Evolutionary conservation across 1,140 invertebrate species (phyloP).

Genomic region (Druon quercuslanigerum): DNA sequence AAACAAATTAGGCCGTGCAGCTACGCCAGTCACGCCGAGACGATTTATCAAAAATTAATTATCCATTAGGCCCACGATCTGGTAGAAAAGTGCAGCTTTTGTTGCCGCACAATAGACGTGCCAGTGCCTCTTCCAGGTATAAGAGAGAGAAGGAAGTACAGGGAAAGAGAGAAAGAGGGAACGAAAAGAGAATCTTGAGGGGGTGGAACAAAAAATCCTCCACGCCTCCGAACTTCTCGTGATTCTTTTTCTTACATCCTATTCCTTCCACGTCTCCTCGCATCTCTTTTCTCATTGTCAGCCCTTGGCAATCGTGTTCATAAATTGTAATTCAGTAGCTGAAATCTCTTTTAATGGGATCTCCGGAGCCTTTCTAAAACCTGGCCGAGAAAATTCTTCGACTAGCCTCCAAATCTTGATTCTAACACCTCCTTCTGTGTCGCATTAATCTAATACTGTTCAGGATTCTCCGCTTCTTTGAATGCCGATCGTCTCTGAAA

Average conservation of each 20-base stretch:
- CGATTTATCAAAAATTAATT: constrained; percentile 74
- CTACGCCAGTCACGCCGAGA: constrained; percentile 63
- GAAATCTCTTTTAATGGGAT: constrained; percentile 29
- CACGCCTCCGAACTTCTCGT: constrained; percentile 63
- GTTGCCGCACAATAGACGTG: constrained; percentile 63
- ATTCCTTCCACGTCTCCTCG: constrained; percentile 42
- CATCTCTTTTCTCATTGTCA: constrained; percentile 34
- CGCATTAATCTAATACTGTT: not conserved
- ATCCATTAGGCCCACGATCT: constrained; percentile 68
- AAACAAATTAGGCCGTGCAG: constrained; percentile 66
- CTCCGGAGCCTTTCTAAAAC: constrained; percentile 1
- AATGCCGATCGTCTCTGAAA: constrained; percentile 1
- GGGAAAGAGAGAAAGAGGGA: constrained; percentile 36
- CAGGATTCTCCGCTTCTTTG: not conserved
- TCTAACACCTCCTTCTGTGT: constrained; percentile 2
- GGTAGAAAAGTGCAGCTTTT: constrained; percentile 71
- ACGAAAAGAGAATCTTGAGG: constrained; percentile 47
- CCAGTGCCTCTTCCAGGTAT: constrained; percentile 54
- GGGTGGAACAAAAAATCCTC: constrained; percentile 66
- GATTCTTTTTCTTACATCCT: constrained; percentile 50
- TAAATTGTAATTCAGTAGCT: constrained; percentile 36
- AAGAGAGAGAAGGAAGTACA: constrained; percentile 23
- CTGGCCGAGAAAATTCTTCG: constrained; percentile 5
- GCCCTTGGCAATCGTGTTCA: constrained; percentile 31
- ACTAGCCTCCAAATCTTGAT: not conserved